Conservation (phyloP, 2,113 vertebrate species). For the Irena cyanogastra region DNA sequence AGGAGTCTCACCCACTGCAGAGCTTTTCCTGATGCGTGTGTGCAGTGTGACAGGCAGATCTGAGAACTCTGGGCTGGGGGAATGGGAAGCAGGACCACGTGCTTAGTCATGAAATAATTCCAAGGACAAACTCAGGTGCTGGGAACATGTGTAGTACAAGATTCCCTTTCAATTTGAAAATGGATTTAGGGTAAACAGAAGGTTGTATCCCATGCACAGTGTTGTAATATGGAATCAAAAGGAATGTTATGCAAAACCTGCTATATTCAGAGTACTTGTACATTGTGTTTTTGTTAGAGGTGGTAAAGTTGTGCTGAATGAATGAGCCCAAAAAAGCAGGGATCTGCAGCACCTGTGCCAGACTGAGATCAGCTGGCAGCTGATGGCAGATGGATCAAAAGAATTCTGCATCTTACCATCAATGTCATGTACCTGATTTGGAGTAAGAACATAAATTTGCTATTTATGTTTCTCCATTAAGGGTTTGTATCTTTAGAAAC, state of each 20-base stretch:
- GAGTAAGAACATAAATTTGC: background rate
- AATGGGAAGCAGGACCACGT: background rate
- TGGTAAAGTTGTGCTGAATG: background rate
- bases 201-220: background rate
- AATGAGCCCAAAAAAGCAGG: background rate
- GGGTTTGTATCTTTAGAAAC: background rate
- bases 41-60: background rate
- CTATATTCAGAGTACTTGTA: background rate
- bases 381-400: background rate
- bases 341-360: background rate
- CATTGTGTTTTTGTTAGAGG: background rate
- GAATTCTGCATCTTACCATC: background rate
- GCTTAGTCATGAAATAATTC: slow-evolving; percentile 57
- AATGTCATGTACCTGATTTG: background rate
- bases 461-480: background rate
- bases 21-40: background rate
- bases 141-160: slow-evolving; percentile 43
- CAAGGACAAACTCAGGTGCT: slow-evolving; percentile 21
- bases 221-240: background rate
- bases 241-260: background rate
- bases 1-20: background rate
- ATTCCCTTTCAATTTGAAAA: slow-evolving; percentile 52
- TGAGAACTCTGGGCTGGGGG: background rate
- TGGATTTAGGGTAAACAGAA: slow-evolving; percentile 38
- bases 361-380: background rate